Conservation (phyloP, 2,888 invertebrate genomes). For the Sialis lutaria region DNA sequence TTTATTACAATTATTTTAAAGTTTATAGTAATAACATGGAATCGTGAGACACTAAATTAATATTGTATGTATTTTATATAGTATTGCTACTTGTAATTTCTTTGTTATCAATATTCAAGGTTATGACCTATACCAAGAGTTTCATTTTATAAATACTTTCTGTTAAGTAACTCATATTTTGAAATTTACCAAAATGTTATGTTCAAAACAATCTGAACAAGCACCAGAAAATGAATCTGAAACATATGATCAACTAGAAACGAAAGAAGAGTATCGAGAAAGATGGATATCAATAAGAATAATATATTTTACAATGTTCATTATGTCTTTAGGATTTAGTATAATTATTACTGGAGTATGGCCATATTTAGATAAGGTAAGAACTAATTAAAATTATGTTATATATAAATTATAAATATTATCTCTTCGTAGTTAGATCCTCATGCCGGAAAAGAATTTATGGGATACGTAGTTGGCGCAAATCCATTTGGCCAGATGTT, state of each 20-base stretch:
- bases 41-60: too few species aligned
- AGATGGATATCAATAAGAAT: slow-evolving; percentile 66
- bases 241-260: slow-evolving; percentile 39
- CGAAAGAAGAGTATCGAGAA: slow-evolving; percentile 40
- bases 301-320: slow-evolving; percentile 79
- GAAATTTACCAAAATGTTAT: too few species aligned
- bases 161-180: too few species aligned
- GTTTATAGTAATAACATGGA: too few species aligned
- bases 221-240: too few species aligned
- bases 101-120: too few species aligned
- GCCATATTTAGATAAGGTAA: slow-evolving; percentile 74
- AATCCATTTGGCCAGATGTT: slow-evolving; percentile 78
- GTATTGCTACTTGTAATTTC: too few species aligned
- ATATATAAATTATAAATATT: background rate
- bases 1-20: too few species aligned
- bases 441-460: slow-evolving; percentile 60
- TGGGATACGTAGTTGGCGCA: slow-evolving; percentile 70
- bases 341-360: slow-evolving; percentile 75
- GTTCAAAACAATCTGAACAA: too few species aligned
- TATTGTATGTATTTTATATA: too few species aligned
- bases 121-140: too few species aligned
- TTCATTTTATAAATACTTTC: too few species aligned
- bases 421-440: slow-evolving; percentile 46
- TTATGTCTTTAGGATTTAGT: slow-evolving; percentile 77
- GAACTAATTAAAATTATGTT: slow-evolving; percentile 5